Evolutionary conservation across 1,140 invertebrate species (phyloP).

Genomic region (Campodea augens): DNA sequence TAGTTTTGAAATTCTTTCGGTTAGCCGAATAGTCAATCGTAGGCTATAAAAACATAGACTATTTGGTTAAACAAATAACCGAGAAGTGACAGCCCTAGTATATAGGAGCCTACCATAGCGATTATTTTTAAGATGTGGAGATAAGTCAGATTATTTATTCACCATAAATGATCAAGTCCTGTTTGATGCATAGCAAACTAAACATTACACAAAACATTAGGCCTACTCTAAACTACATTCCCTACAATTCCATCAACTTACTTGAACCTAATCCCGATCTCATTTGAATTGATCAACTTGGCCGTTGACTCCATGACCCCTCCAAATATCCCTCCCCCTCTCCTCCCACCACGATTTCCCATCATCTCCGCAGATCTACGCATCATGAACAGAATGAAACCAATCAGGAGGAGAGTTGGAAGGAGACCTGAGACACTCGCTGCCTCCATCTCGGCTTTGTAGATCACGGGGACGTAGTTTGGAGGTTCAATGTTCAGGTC

Average conservation of each 20-base stretch:
- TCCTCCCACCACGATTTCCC: conserved; percentile 46
- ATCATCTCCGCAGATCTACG: conserved; percentile 64
- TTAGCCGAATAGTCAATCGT: too few relatives aligned
- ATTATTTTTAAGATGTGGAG: too few relatives aligned
- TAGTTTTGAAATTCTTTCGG: too few relatives aligned
- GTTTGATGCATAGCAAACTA: too few relatives aligned
- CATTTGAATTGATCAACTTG: conserved; percentile 84
- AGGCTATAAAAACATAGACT: too few relatives aligned
- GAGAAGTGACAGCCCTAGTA: too few relatives aligned
- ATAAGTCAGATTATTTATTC: conserved; percentile 1
- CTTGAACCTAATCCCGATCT: conserved; percentile 90
- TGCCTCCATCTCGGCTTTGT: conserved; percentile 84
- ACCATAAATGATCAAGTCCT: conserved; percentile 3
- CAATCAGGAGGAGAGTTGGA: conserved; percentile 30
- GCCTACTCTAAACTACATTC: conserved; percentile 4
- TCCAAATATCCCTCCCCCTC: conserved; percentile 74
- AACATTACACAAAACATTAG: conserved; percentile 1
- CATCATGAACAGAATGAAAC: conserved; percentile 66
- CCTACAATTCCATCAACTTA: conserved; percentile 24
- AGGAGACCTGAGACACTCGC: conserved; percentile 34
- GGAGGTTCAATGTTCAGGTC: conserved; percentile 80
- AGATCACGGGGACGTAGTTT: conserved; percentile 85
- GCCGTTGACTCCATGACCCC: conserved; percentile 95
- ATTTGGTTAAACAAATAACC: too few relatives aligned
- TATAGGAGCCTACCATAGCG: too few relatives aligned